These are phyloP conservation scores for Echinometra lucunter DNA, from an alignment of 53 echinoderm and acorn worm genomes.

Conservation along the genomic window DNA sequence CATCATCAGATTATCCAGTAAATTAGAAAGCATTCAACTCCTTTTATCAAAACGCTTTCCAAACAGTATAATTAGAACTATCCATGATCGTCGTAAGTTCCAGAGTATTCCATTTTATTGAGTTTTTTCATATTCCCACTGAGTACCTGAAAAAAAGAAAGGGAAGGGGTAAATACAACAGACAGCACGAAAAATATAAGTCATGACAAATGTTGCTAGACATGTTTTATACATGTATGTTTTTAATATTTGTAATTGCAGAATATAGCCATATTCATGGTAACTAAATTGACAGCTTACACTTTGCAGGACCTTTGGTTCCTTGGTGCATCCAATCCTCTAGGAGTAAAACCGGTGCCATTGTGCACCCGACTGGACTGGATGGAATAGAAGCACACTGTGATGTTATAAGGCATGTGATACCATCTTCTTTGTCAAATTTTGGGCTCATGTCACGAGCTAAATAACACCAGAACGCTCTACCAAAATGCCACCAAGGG, in stretches of 20 bases:
- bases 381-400: neutral
- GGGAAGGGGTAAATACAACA: neutral
- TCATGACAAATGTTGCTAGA: neutral
- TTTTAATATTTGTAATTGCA: neutral
- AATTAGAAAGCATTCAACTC: neutral
- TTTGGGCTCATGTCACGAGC: slow-evolving; percentile 31
- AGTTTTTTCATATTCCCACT: slow-evolving; percentile 6
- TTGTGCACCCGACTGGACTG: neutral
- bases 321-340: neutral
- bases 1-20: neutral
- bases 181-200: neutral
- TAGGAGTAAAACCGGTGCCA: neutral
- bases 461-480: neutral
- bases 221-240: too few species aligned
- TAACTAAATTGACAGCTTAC: neutral
- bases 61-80: neutral
- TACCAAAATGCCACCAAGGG: slow-evolving; percentile 61
- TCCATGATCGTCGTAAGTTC: slow-evolving; percentile 63
- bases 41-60: neutral
- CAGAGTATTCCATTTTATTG: slow-evolving; percentile 62
- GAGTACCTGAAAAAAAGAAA: slow-evolving; percentile 30
- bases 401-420: slow-evolving; percentile 40
- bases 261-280: neutral
- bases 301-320: neutral
- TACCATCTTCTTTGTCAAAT: slow-evolving; percentile 21